These are phyloP conservation scores for Corythoichthys intestinalis DNA, from an alignment of 2,113 vertebrate species.

Conservation along the genomic window DNA sequence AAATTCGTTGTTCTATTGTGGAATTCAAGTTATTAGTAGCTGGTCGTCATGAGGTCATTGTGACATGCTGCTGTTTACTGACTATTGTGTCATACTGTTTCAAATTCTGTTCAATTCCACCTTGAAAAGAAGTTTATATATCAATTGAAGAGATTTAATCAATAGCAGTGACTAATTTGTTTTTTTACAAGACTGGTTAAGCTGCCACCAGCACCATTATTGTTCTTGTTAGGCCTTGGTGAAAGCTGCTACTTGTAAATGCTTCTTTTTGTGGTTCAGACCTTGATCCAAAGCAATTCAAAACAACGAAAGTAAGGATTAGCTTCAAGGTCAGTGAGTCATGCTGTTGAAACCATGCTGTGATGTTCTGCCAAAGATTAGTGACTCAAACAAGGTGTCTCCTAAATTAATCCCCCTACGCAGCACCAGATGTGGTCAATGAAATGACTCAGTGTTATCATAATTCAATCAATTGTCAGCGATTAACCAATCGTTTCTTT, in stretches of 20 bases:
- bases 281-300: slow-evolving; percentile 15
- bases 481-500: slow-evolving; percentile 9
- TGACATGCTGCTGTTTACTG: slow-evolving; percentile 24
- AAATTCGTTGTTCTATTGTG: slow-evolving; percentile 6
- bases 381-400: slow-evolving; percentile 5
- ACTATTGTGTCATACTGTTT: slow-evolving; percentile 18
- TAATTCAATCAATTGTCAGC: slow-evolving; percentile 5
- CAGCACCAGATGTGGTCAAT: slow-evolving; percentile 32
- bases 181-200: background rate
- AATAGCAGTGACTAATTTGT: slow-evolving; percentile 3
- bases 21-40: background rate
- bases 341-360: slow-evolving; percentile 22
- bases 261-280: slow-evolving; percentile 7
- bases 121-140: slow-evolving; percentile 15
- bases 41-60: slow-evolving; percentile 22
- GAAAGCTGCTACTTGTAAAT: slow-evolving; percentile 31
- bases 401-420: slow-evolving; percentile 27
- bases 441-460: slow-evolving; percentile 27
- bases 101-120: slow-evolving; percentile 27
- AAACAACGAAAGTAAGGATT: slow-evolving; percentile 22
- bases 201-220: slow-evolving; percentile 26
- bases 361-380: slow-evolving; percentile 14
- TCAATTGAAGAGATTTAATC: slow-evolving; percentile 15
- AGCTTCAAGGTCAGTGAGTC: slow-evolving; percentile 36
- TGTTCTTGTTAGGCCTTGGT: slow-evolving; percentile 22